phyloP scores from a whole-genome alignment of 2,113 vertebrate species.

The Heteronetta atricapilla region DNA sequence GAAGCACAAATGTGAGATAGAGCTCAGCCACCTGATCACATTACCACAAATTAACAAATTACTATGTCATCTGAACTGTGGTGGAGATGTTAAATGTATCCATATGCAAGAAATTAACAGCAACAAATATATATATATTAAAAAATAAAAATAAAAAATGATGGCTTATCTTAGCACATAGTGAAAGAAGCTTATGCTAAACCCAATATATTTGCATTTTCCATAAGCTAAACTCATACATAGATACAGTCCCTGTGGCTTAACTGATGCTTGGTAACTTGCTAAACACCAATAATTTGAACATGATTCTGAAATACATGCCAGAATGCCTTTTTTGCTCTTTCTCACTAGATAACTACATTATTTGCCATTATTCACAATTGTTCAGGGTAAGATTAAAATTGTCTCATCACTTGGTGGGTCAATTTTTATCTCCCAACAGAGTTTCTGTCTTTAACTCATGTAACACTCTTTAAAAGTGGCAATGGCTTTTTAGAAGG shows the following conservation, averaged over 20 bases:
- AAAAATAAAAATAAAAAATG: not conserved
- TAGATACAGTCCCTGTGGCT: not conserved
- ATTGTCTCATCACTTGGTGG: not conserved
- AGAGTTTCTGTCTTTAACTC: not conserved
- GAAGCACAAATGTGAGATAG: not conserved
- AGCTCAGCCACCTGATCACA: not conserved
- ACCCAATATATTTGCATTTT: not conserved
- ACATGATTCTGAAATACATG: not conserved
- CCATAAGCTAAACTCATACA: not conserved
- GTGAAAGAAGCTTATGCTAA: not conserved
- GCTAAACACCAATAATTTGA: not conserved
- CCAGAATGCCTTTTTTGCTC: not conserved
- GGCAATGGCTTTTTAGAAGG: not conserved
- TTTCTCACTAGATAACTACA: not conserved
- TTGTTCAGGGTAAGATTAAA: not conserved
- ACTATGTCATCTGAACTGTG: not conserved
- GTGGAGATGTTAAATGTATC: not conserved
- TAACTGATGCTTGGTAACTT: not conserved
- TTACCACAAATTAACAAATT: constrained; percentile 20
- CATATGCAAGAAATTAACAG: not conserved
- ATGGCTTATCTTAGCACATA: not conserved
- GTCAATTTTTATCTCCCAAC: not conserved
- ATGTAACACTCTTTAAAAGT: not conserved
- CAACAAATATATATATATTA: not conserved
- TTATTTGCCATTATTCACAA: not conserved